Percentiles rank a stretch among this genome's conserved stretches.
phyloP scores from a whole-genome alignment of 2,888 invertebrate genomes.

The Notodonta ziczac region DNA sequence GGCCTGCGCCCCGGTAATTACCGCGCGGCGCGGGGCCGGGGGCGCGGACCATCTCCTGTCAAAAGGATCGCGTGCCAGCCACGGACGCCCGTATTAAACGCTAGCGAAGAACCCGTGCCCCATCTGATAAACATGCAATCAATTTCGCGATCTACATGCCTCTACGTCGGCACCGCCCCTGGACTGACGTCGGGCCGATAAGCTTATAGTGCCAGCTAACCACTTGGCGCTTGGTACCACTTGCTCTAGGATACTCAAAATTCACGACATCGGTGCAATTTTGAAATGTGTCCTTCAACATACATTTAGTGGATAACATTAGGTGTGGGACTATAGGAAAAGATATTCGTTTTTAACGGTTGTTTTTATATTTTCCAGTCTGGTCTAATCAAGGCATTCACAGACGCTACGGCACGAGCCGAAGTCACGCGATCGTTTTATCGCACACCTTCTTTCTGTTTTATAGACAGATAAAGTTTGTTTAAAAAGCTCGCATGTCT shows the following conservation, averaged over 20 bases:
- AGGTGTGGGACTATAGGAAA: slow-evolving; percentile 29
- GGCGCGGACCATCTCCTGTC: slow-evolving; percentile 80
- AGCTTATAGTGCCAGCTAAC: slow-evolving; percentile 76
- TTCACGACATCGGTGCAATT: slow-evolving; percentile 43
- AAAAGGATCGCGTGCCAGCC: slow-evolving; percentile 79
- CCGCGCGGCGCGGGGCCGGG: slow-evolving; percentile 68
- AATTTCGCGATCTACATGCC: slow-evolving; percentile 83
- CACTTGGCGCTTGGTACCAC: slow-evolving; percentile 76
- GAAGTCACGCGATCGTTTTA: slow-evolving; percentile 82
- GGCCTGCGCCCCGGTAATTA: slow-evolving; percentile 73
- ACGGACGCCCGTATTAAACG: slow-evolving; percentile 81
- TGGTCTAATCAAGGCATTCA: slow-evolving; percentile 76
- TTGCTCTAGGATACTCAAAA: slow-evolving; percentile 52
- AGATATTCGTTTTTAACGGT: slow-evolving; percentile 39
- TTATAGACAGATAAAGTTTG: slow-evolving; percentile 80
- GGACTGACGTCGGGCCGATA: slow-evolving; percentile 80
- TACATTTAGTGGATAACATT: slow-evolving; percentile 17
- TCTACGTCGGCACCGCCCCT: slow-evolving; percentile 80
- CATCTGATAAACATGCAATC: slow-evolving; percentile 83
- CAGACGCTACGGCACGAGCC: slow-evolving; percentile 65
- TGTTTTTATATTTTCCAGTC: slow-evolving; percentile 51
- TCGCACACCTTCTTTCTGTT: slow-evolving; percentile 80
- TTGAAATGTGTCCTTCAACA: slow-evolving; percentile 22
- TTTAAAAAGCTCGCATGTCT: slow-evolving; percentile 82
- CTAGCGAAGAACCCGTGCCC: slow-evolving; percentile 82